A percentile compares a stretch with the other conserved stretches of the same genome.
phyloP scores from a whole-genome alignment of 1,140 invertebrate species.

The Riptortus pedestris region DNA sequence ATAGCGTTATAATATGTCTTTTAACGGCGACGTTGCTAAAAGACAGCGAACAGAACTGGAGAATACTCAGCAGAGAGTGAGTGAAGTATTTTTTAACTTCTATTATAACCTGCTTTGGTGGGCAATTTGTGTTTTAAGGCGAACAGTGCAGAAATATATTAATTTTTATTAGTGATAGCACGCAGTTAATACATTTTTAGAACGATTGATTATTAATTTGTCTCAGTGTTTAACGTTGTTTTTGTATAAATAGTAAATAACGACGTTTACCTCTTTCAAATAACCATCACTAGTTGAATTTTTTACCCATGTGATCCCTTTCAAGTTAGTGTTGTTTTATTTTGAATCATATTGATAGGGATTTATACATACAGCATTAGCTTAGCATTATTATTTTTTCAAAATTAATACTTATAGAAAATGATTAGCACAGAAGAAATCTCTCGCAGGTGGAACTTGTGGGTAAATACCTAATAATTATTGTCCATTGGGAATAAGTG shows the following conservation, averaged over 20 bases:
- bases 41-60: conserved; percentile 22
- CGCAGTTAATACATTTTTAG: too few relatives aligned
- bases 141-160: too few relatives aligned
- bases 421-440: conserved; percentile 3
- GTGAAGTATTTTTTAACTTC: not conserved
- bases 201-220: too few relatives aligned
- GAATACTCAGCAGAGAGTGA: conserved; percentile 7
- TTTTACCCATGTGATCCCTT: not conserved
- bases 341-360: conserved; percentile 7
- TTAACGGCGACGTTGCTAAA: conserved; percentile 24
- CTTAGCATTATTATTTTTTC: not conserved
- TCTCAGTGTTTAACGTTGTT: too few relatives aligned
- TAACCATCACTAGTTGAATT: too few relatives aligned
- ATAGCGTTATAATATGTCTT: conserved; percentile 9
- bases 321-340: not conserved
- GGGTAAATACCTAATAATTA: conserved; percentile 6
- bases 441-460: not conserved
- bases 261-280: too few relatives aligned
- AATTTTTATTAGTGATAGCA: too few relatives aligned
- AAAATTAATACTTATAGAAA: not conserved
- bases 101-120: not conserved
- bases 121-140: too few relatives aligned
- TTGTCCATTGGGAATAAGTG: too few relatives aligned
- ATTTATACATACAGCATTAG: not conserved
- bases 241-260: too few relatives aligned